Conservation (phyloP, 2,888 invertebrate genomes). For the Hypomecis punctinalis region DNA sequence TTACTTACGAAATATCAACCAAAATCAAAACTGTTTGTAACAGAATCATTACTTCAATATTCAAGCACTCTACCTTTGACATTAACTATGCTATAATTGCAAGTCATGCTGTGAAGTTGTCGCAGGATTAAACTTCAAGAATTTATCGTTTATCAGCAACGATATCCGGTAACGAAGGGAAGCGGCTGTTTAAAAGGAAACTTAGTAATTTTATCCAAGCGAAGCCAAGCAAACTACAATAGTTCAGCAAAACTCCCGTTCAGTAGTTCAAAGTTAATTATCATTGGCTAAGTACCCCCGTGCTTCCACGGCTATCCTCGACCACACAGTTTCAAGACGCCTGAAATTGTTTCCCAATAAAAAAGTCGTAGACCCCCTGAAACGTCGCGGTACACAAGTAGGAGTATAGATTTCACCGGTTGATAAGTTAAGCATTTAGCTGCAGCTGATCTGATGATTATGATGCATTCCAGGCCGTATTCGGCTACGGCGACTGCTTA, state of each 20-base stretch:
- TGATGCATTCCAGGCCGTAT: no score
- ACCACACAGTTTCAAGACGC: no score
- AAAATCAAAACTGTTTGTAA: not conserved
- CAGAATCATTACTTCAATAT: slow-evolving; percentile 3
- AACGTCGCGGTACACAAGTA: no score
- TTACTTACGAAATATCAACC: no score
- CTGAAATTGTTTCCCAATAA: no score
- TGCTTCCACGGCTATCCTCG: no score
- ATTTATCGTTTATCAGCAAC: slow-evolving; percentile 2
- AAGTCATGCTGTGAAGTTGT: slow-evolving; percentile 4
- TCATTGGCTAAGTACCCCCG: not conserved
- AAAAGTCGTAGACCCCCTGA: no score
- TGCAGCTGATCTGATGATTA: no score
- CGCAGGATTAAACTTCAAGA: slow-evolving; percentile 8
- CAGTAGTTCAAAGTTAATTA: not conserved
- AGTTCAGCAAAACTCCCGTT: no score
- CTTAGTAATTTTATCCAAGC: slow-evolving; percentile 13
- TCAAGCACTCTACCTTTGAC: not conserved
- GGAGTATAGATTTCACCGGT: no score
- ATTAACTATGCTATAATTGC: not conserved
- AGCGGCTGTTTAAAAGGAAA: slow-evolving; percentile 7
- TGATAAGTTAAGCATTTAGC: no score
- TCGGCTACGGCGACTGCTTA: no score
- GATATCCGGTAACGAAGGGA: not conserved
- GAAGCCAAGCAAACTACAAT: not conserved